phyloP scores from a whole-genome alignment of 2,888 invertebrate genomes.

The Torymus texanus region DNA sequence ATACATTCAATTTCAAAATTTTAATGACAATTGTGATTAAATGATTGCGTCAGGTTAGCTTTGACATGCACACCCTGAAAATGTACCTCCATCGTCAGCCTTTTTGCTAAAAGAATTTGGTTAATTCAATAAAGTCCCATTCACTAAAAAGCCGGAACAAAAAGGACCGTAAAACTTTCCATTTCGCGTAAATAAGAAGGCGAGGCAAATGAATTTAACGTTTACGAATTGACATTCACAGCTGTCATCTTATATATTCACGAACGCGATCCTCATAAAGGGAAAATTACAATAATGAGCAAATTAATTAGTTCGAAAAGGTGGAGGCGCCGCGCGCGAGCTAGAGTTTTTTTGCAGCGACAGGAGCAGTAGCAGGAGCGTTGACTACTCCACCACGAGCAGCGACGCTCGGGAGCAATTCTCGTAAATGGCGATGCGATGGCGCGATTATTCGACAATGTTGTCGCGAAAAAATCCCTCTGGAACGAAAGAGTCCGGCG shows the following conservation, averaged over 20 bases:
- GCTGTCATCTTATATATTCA: conserved; percentile 14
- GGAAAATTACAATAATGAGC: conserved; percentile 45
- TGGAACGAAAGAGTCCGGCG: conserved; percentile 13
- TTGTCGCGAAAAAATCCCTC: conserved; percentile 36
- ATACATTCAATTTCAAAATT: neutral
- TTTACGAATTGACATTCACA: neutral
- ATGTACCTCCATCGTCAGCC: too few species aligned
- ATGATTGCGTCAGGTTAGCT: too few species aligned
- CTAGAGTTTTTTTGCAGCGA: conserved; percentile 18
- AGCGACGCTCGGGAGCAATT: conserved; percentile 24
- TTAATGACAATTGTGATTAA: neutral
- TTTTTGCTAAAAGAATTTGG: too few species aligned
- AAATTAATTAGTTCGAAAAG: conserved; percentile 47
- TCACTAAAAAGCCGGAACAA: neutral
- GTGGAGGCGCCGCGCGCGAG: conserved; percentile 36
- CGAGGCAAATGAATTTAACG: conserved; percentile 1
- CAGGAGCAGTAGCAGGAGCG: neutral
- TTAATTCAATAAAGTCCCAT: neutral
- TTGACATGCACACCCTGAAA: too few species aligned
- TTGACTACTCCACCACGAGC: neutral
- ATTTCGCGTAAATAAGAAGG: neutral
- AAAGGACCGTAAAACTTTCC: neutral
- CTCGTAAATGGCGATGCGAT: conserved; percentile 47
- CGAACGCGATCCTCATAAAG: neutral
- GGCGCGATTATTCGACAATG: conserved; percentile 47